phyloP scores from a whole-genome alignment of 2,888 invertebrate genomes.

The Cristatella mucedo region DNA sequence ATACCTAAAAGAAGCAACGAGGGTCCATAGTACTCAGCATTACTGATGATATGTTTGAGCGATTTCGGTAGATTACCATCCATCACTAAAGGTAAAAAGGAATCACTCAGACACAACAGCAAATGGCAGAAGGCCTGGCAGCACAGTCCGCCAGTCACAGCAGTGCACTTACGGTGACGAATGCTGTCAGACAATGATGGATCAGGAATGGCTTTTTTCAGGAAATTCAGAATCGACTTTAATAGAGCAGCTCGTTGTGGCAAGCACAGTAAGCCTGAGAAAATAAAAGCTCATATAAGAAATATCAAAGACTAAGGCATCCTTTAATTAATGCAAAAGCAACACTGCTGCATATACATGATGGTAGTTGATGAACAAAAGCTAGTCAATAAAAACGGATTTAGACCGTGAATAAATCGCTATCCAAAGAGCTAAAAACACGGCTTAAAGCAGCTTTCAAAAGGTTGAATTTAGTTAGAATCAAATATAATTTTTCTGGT shows the following conservation, averaged over 20 bases:
- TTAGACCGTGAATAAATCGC: too few relatives aligned
- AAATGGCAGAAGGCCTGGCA: constrained; percentile 4
- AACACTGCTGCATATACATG: too few relatives aligned
- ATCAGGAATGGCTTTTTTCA: constrained; percentile 63
- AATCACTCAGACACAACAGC: constrained; percentile 5
- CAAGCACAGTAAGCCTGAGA: constrained; percentile 44
- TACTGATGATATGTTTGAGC: constrained; percentile 62
- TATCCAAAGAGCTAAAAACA: too few relatives aligned
- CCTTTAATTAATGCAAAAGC: too few relatives aligned
- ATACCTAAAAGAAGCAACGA: constrained; percentile 62
- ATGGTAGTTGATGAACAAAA: too few relatives aligned
- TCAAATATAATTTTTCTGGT: too few relatives aligned
- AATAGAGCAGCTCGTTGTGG: constrained; percentile 67
- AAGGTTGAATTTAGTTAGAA: too few relatives aligned
- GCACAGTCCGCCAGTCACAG: constrained; percentile 10
- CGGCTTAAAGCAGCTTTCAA: too few relatives aligned
- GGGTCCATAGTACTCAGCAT: constrained; percentile 74
- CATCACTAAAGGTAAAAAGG: constrained; percentile 59
- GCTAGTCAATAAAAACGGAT: too few relatives aligned
- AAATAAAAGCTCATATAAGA: too few relatives aligned
- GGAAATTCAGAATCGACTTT: constrained; percentile 71
- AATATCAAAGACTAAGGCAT: too few relatives aligned
- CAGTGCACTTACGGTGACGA: constrained; percentile 48
- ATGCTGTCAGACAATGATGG: constrained; percentile 63
- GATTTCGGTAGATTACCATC: constrained; percentile 64